These are phyloP conservation scores for Epiblema foenella DNA, from an alignment of 2,888 invertebrate genomes.

Conservation along the genomic window DNA sequence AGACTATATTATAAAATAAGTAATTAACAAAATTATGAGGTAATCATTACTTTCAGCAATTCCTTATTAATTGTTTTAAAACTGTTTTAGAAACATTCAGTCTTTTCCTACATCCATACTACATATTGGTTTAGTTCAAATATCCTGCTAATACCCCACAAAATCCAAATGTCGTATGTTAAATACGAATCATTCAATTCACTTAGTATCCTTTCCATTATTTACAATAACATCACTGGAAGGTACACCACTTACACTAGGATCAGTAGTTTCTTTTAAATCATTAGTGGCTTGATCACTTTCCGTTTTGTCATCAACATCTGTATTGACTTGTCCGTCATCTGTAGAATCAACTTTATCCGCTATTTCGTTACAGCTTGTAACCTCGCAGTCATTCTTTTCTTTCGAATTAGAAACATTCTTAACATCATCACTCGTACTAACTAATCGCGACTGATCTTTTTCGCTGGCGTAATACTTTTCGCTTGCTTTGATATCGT, in stretches of 20 bases:
- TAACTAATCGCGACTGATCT: conserved; percentile 29
- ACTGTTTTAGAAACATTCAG: neutral
- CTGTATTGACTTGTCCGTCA: neutral
- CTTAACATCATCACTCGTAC: conserved; percentile 31
- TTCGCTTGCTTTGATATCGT: conserved; percentile 11
- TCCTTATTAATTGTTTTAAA: neutral
- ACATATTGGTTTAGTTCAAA: neutral
- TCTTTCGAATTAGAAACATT: neutral
- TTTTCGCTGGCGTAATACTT: conserved; percentile 35
- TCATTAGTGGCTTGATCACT: neutral
- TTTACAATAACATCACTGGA: neutral
- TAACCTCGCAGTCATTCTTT: neutral
- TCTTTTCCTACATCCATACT: conserved; percentile 3
- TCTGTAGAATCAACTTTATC: conserved; percentile 21
- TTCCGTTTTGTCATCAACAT: neutral
- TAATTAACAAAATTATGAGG: conserved; percentile 19
- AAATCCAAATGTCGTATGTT: no score
- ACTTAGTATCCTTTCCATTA: neutral
- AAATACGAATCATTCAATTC: neutral
- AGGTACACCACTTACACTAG: neutral
- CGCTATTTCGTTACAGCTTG: conserved; percentile 8
- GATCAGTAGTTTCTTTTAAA: neutral
- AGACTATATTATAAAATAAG: neutral
- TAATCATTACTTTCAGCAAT: conserved; percentile 1
- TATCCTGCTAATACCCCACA: conserved; percentile 9